phyloP scores from a whole-genome alignment of 2,797 vertebrate species.

The Myotis findleyi region DNA sequence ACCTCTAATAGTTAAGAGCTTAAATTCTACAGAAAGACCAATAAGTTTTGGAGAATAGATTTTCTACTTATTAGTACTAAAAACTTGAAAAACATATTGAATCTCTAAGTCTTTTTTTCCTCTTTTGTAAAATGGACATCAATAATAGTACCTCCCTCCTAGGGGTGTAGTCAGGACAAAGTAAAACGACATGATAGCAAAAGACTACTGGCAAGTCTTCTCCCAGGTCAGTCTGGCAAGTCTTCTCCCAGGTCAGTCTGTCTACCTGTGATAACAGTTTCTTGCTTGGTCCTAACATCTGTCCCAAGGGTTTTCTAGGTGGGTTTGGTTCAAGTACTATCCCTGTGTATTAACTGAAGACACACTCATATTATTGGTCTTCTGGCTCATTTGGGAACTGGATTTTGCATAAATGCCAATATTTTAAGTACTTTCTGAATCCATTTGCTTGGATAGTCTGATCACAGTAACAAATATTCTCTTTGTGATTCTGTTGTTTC shows the following conservation, averaged over 20 bases:
- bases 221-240: background rate
- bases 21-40: background rate
- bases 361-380: background rate
- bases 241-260: background rate
- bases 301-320: background rate
- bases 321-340: background rate
- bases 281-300: background rate
- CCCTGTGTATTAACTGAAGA: background rate
- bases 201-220: background rate
- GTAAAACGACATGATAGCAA: background rate
- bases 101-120: background rate
- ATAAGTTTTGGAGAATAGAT: background rate
- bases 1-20: background rate
- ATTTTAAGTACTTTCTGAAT: background rate
- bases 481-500: background rate
- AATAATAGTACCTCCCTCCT: background rate
- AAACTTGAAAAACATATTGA: background rate
- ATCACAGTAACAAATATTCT: background rate
- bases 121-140: slow-evolving; percentile 10
- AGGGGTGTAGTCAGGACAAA: background rate
- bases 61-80: background rate
- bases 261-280: background rate
- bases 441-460: background rate
- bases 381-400: background rate
- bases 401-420: background rate